Base-by-base conservation (phyloP, 1,140 invertebrate species). In the Acromyrmex heyeri region DNA sequence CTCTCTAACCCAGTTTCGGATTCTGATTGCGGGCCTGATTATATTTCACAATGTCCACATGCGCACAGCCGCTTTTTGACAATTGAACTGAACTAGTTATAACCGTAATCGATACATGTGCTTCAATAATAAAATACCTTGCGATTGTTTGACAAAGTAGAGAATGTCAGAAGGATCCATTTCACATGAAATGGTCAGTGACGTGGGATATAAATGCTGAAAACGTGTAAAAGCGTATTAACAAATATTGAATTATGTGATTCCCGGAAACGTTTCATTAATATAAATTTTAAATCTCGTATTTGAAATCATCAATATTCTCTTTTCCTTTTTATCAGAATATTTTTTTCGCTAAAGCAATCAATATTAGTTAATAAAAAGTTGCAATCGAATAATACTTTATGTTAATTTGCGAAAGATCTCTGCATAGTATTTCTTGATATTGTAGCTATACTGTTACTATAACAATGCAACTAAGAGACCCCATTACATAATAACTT, bases 1-100 rank as follows among this genome's bases (percentile, higher is more conserved):
- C 62, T 53, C 77, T 44, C 76, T 89, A 89, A 86, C 89, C 86
- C 59, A 90, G 53, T 85, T 91, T 88, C 86, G n/a, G 64, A 77
- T 82, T 79, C 70, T 85, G 70, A 65, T 72, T 79, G 69, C 59
- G 24, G 59, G 50, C 10, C 21, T 44, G 21, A 72, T 75, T 82
- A 73, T 70, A 67, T 86, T 57, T 81, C 75, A 57, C 18, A 12
- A 61, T 48, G 14, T 62, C n/a, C 69, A 73, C 14, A 24, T 3
- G 38, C 79, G 67, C 55, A 38, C 14, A 27, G 16, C 0, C 55
- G 79, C 69, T 83, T 83, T 83, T 83, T 83, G 67, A 83, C 79
- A 50, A 83, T 73, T 50, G 67, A 83, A 73, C 67, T 34, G 50
- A 61, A 59, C 65, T 59, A 72, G 79, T 82, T 73, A 30, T 44